These are phyloP conservation scores for Leptinotarsa undecemlineata DNA, from an alignment of 1,140 invertebrate genomes.

Conservation along the genomic window DNA sequence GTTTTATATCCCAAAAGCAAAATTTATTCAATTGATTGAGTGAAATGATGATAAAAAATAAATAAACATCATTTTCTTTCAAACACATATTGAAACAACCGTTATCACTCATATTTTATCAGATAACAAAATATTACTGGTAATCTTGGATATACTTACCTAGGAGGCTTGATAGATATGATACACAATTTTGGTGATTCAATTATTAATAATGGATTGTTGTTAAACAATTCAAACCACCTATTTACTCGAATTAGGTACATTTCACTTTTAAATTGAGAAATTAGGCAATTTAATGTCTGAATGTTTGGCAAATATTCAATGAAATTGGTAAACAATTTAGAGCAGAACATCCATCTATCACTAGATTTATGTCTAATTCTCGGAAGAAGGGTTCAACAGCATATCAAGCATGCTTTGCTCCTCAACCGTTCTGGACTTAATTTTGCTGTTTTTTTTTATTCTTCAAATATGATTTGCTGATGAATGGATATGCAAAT, in stretches of 20 bases:
- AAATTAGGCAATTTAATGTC: not conserved
- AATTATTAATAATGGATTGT: no score
- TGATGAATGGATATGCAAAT: not conserved
- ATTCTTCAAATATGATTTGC: not conserved
- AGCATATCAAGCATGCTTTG: not conserved
- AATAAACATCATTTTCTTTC: no score
- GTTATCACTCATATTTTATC: no score
- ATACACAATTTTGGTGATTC: no score
- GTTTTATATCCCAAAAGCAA: no score
- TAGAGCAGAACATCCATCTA: not conserved
- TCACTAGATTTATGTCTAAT: not conserved
- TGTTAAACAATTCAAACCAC: no score
- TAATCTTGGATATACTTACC: no score
- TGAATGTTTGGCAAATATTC: not conserved
- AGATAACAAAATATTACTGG: no score
- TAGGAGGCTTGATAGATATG: no score
- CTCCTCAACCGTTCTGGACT: not conserved
- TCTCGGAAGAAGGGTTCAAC: not conserved
- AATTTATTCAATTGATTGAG: no score
- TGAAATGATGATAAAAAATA: no score
- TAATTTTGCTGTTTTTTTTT: not conserved
- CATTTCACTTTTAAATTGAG: not conserved
- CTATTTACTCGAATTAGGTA: not conserved
- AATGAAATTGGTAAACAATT: not conserved
- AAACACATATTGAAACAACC: no score